phyloP scores from a whole-genome alignment of 2,797 vertebrate species.

The Phataginus tricuspis region DNA sequence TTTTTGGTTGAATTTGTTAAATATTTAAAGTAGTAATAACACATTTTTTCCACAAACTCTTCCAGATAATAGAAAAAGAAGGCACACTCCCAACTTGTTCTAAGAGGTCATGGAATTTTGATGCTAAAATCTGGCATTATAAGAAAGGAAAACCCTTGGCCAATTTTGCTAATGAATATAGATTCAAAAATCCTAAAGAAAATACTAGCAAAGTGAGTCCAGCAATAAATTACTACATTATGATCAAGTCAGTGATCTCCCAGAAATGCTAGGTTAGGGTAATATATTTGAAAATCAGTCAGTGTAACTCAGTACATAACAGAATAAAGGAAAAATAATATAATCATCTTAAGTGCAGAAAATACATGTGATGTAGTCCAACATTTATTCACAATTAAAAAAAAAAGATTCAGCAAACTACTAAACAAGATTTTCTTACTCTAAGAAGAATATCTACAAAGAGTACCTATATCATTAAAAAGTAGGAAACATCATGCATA shows the following conservation, averaged over 20 bases:
- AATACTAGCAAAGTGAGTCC: neutral
- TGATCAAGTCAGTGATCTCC: neutral
- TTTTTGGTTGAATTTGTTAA: slow-evolving; percentile 69
- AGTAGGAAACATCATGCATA: neutral
- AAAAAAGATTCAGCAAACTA: neutral
- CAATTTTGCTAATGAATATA: neutral
- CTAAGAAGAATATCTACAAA: neutral
- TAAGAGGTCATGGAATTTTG: slow-evolving; percentile 50
- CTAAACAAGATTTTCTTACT: neutral
- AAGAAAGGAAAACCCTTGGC: slow-evolving; percentile 13
- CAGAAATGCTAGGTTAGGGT: neutral
- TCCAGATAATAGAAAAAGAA: slow-evolving; percentile 61
- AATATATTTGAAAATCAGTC: neutral
- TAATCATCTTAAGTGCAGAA: neutral
- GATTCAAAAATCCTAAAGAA: slow-evolving; percentile 17
- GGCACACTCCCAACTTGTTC: slow-evolving; percentile 5
- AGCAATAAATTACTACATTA: neutral
- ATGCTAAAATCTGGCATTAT: slow-evolving; percentile 39
- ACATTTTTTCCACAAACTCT: slow-evolving; percentile 60
- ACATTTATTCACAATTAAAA: neutral
- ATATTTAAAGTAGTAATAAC: slow-evolving; percentile 64
- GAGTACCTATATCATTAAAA: neutral
- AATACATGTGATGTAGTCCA: neutral
- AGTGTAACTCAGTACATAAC: neutral
- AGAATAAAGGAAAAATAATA: neutral